phyloP scores from a whole-genome alignment of 2,113 vertebrate species.

The Taxidea taxus region DNA sequence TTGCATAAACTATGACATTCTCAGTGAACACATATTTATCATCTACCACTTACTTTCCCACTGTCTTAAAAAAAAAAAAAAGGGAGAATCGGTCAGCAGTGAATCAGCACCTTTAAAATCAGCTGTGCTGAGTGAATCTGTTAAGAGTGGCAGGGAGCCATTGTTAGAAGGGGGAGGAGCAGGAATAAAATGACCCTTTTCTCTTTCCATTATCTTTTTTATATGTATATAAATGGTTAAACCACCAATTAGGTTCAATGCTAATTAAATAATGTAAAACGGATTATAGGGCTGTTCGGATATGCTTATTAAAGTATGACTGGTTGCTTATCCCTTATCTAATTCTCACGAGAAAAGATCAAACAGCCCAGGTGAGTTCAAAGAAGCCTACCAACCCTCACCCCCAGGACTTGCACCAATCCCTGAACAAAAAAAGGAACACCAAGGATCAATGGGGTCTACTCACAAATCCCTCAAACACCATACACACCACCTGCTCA shows the following conservation, averaged over 20 bases:
- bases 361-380: conserved; percentile 33
- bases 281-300: background rate
- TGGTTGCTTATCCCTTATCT: conserved; percentile 7
- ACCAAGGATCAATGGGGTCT: background rate
- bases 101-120: conserved; percentile 51
- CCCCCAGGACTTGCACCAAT: background rate
- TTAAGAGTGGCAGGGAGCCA: background rate
- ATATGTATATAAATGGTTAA: conserved; percentile 3
- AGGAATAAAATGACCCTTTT: conserved; percentile 39
- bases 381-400: background rate
- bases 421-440: background rate
- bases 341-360: conserved; percentile 18
- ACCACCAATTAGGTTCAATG: conserved; percentile 9
- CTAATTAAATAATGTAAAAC: conserved; percentile 43
- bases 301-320: conserved; percentile 10
- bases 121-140: background rate
- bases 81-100: background rate
- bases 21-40: conserved; percentile 39
- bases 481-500: background rate
- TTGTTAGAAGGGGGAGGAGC: background rate
- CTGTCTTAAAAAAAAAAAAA: background rate
- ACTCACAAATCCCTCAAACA: background rate
- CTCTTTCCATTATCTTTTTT: conserved; percentile 8
- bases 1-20: conserved; percentile 62
- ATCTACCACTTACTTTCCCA: conserved; percentile 40